Conservation (phyloP, 2,797 vertebrate genomes). For the Eleutherodactylus coqui region DNA sequence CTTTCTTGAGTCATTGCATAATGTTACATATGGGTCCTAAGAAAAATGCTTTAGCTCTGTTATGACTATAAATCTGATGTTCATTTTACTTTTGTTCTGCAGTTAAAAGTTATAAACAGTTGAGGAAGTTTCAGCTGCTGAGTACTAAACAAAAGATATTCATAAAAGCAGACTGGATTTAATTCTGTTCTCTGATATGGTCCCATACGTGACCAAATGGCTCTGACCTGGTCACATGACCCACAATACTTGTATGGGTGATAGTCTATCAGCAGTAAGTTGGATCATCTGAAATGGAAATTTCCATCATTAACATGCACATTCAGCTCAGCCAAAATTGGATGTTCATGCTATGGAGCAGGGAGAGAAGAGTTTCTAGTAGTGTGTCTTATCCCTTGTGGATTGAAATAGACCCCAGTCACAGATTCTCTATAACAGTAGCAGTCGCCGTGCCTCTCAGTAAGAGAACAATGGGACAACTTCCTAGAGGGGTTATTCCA, state of each 20-base stretch:
- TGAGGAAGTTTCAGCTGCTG: neutral
- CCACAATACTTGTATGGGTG: too few species aligned
- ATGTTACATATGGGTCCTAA: constrained; percentile 15
- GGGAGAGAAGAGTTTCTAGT: too few species aligned
- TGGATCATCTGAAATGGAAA: too few species aligned
- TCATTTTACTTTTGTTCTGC: constrained; percentile 6
- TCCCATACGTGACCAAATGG: neutral
- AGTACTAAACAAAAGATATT: neutral
- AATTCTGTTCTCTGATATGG: neutral
- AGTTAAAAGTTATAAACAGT: neutral
- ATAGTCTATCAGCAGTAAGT: too few species aligned
- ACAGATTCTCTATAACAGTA: too few species aligned
- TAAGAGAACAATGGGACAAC: too few species aligned
- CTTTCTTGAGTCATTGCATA: neutral
- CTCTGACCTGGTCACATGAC: neutral
- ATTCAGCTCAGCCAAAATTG: neutral
- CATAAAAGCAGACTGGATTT: neutral
- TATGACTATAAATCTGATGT: constrained; percentile 22
- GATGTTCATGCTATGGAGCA: neutral
- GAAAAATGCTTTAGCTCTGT: constrained; percentile 14
- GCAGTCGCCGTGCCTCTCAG: too few species aligned
- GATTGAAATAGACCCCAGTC: too few species aligned
- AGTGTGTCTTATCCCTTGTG: too few species aligned
- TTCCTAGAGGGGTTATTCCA: too few species aligned
- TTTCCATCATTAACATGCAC: neutral